Percentiles rank a stretch among this genome's conserved stretches.
Evolutionary conservation across 1,140 invertebrate genomes (phyloP).

Genomic region (Cydia fagiglandana): DNA sequence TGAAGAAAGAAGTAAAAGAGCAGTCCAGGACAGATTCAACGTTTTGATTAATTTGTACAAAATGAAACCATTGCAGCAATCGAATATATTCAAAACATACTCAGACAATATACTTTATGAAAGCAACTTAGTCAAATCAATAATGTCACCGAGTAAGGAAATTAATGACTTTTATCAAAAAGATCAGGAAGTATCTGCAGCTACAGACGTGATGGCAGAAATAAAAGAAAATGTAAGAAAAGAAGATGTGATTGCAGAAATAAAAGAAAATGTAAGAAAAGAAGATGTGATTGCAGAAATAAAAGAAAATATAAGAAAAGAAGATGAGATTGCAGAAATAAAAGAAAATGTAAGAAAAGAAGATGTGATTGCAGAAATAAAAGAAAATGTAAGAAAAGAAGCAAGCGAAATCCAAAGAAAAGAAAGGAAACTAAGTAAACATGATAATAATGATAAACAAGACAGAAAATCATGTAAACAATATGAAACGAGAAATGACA

Average conservation of each 20-base stretch:
- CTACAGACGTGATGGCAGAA: neutral
- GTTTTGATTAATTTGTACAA: neutral
- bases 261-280: no score
- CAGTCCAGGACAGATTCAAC: neutral
- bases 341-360: no score
- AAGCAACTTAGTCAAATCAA: neutral
- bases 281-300: no score
- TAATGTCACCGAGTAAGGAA: neutral
- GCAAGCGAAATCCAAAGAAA: neutral
- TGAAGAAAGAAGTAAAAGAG: neutral
- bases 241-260: no score
- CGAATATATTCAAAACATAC: neutral
- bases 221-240: no score
- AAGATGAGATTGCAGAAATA: no score
- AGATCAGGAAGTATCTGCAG: neutral
- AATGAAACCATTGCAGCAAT: constrained; percentile 1
- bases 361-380: neutral
- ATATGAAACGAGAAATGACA: no score
- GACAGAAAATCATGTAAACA: no score
- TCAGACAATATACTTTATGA: neutral
- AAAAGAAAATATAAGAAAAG: no score
- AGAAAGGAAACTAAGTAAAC: no score
- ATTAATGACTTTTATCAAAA: neutral
- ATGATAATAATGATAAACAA: no score
- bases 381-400: neutral